phyloP scores from a whole-genome alignment of 2,113 vertebrate species.

The Oophaga pumilio region DNA sequence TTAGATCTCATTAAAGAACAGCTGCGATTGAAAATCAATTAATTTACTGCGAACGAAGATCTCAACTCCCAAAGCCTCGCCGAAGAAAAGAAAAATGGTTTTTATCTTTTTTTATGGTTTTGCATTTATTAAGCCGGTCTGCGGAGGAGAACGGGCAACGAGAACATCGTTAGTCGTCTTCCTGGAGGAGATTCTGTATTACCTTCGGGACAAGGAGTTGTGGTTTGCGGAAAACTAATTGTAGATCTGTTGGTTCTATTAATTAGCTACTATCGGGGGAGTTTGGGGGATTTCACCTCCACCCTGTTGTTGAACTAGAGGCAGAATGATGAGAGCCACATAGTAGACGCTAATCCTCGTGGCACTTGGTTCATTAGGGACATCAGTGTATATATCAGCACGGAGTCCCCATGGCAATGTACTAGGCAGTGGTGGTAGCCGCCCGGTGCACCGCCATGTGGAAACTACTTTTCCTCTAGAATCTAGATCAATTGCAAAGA shows the following conservation, averaged over 20 bases:
- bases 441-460: no score
- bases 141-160: neutral
- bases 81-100: conserved; percentile 2
- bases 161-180: neutral
- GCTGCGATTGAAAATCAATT: conserved; percentile 69
- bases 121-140: conserved; percentile 1
- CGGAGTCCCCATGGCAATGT: neutral
- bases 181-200: neutral
- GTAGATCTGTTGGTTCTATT: neutral
- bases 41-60: conserved; percentile 68
- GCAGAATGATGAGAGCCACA: neutral
- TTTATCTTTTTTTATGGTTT: neutral
- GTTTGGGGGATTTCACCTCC: neutral
- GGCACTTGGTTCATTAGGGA: neutral
- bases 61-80: conserved; percentile 63
- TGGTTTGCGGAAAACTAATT: neutral
- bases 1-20: conserved; percentile 69
- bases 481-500: no score
- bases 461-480: no score
- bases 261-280: neutral
- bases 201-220: neutral
- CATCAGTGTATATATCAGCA: neutral
- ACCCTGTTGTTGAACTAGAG: neutral
- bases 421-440: neutral
- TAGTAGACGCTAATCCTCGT: neutral